Conservation (phyloP, 1,140 invertebrate species). For the Oreohelix idahoensis region DNA sequence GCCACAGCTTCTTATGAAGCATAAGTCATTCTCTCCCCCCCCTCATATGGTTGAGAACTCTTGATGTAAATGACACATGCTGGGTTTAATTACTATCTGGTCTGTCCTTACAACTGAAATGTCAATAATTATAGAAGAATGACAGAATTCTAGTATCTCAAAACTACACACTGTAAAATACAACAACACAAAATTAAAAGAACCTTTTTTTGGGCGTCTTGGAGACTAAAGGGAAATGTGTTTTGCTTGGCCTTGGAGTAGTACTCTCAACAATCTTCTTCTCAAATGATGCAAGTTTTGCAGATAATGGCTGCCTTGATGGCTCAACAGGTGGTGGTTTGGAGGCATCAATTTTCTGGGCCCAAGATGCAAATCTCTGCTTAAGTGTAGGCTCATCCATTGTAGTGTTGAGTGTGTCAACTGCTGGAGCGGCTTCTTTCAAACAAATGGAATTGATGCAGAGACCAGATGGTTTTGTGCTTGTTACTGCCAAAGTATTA, state of each 20-base stretch:
- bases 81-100: no score
- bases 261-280: constrained; percentile 27
- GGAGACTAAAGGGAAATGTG: background rate
- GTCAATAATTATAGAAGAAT: no score
- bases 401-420: constrained; percentile 35
- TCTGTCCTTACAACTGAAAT: no score
- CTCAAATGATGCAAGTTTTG: constrained; percentile 38
- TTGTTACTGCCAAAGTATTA: background rate
- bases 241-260: constrained; percentile 1
- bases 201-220: constrained; percentile 35
- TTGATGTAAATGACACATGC: no score
- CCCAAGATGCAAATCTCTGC: constrained; percentile 48
- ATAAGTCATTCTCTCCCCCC: no score
- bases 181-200: no score
- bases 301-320: constrained; percentile 18
- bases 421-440: constrained; percentile 45
- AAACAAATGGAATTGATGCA: constrained; percentile 37
- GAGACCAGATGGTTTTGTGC: background rate
- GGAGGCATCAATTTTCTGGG: constrained; percentile 44
- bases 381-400: constrained; percentile 53
- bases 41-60: no score
- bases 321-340: constrained; percentile 47
- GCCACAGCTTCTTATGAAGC: no score
- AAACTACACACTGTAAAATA: no score
- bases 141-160: no score